phyloP scores from a whole-genome alignment of 2,888 invertebrate genomes.

The Allygus modestus region DNA sequence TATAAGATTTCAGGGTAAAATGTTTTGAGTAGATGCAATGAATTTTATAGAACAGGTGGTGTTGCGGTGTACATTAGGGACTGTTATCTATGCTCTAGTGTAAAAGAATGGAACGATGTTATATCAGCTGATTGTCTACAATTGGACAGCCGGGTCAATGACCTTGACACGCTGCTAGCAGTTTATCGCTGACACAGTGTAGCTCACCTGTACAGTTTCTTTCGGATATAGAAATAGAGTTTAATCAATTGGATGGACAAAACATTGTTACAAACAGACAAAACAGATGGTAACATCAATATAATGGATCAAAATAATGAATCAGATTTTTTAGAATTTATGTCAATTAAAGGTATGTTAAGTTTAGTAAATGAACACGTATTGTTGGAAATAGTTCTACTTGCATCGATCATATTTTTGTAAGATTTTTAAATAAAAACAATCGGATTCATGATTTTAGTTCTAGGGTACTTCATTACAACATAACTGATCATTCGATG shows the following conservation, averaged over 20 bases:
- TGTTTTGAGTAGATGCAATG: not conserved
- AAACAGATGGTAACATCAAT: not conserved
- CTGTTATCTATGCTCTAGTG: not conserved
- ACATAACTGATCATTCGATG: conserved; percentile 25
- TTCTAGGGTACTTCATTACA: conserved; percentile 12
- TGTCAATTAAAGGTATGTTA: conserved; percentile 8
- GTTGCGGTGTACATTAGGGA: not conserved
- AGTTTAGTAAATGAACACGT: not conserved
- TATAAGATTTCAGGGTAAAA: conserved; percentile 10
- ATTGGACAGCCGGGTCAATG: not conserved
- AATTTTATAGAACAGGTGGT: conserved; percentile 11
- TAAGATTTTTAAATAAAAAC: conserved; percentile 1
- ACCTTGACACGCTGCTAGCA: not conserved
- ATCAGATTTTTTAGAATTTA: not conserved
- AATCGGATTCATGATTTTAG: not conserved
- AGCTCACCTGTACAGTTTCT: not conserved
- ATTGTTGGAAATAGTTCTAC: not conserved
- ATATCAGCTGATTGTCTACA: not conserved
- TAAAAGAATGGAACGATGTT: conserved; percentile 7
- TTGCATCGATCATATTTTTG: conserved; percentile 13
- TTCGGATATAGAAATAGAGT: not conserved
- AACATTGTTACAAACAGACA: not conserved
- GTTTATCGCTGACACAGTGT: not conserved
- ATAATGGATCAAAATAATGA: not conserved
- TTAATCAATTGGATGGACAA: not conserved